Percentiles rank a stretch among this genome's conserved stretches.
Conservation (phyloP, 2,888 invertebrate genomes). For the Anthophora plumipes region DNA sequence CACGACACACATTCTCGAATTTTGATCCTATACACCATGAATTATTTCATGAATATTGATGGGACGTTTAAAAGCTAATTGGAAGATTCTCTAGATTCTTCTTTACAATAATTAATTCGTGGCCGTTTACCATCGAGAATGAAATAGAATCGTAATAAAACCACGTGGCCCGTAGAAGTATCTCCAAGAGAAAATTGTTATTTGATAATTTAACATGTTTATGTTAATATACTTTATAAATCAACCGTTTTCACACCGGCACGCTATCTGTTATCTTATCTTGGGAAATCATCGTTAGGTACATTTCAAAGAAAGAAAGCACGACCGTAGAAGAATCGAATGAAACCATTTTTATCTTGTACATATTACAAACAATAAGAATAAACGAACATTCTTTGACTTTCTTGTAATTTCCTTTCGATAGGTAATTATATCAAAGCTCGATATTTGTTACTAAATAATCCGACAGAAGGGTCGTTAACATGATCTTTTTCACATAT, state of each 20-base stretch:
- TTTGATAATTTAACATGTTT: not conserved
- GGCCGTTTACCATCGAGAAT: not conserved
- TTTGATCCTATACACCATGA: not conserved
- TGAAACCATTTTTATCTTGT: not conserved
- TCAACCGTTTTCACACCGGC: not conserved
- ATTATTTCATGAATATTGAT: not conserved
- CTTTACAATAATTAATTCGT: not conserved
- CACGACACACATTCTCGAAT: slow-evolving; percentile 10
- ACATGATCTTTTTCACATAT: not conserved
- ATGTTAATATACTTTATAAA: not conserved
- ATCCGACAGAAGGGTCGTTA: slow-evolving; percentile 7
- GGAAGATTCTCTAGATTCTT: not conserved
- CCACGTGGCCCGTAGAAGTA: not conserved
- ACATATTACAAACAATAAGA: too few species aligned
- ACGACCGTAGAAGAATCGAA: not conserved
- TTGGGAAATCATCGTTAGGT: slow-evolving; percentile 2
- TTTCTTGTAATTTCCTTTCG: not conserved
- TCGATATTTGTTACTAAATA: not conserved
- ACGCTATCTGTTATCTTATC: slow-evolving; percentile 9
- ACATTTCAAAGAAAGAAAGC: slow-evolving; percentile 1
- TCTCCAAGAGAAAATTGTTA: slow-evolving; percentile 4
- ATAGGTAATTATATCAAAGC: slow-evolving; percentile 2
- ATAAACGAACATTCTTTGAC: not conserved
- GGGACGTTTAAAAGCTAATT: not conserved
- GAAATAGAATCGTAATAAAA: slow-evolving; percentile 21